phyloP scores from a whole-genome alignment of 2,888 invertebrate species.

The Ophion obscuratus region DNA sequence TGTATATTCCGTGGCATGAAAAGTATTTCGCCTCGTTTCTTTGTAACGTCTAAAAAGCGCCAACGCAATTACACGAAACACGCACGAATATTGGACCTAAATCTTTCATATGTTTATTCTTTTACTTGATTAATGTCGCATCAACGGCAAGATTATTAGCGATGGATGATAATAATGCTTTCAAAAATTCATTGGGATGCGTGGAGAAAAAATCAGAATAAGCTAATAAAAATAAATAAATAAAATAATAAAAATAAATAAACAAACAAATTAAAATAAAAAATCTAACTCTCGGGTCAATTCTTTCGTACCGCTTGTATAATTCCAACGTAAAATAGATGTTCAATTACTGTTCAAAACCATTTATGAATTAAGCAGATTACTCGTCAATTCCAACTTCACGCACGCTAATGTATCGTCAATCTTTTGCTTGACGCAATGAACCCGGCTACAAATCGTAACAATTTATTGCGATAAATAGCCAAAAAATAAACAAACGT shows the following conservation, averaged over 20 bases:
- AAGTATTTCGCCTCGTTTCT: neutral
- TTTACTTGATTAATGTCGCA: too few species aligned
- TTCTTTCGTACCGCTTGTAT: neutral
- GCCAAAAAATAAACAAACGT: neutral
- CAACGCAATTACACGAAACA: neutral
- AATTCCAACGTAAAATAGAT: neutral
- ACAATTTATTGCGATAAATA: neutral
- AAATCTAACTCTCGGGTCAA: too few species aligned
- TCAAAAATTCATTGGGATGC: too few species aligned
- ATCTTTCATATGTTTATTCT: too few species aligned
- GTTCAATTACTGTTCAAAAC: neutral
- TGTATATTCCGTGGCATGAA: neutral
- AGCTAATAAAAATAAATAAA: too few species aligned
- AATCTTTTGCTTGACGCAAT: neutral
- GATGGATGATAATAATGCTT: too few species aligned
- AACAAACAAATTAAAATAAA: too few species aligned
- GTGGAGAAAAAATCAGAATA: too few species aligned
- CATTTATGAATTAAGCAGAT: neutral
- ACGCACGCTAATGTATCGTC: neutral
- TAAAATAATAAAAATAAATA: too few species aligned
- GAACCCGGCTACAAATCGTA: neutral
- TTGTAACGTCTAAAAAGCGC: neutral
- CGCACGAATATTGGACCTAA: neutral
- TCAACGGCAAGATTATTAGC: too few species aligned
- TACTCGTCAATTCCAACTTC: neutral